Percentiles rank a stretch among this genome's conserved stretches.
These are phyloP conservation scores for Babylonia areolata DNA, from an alignment of 1,140 invertebrate species.

Conservation along the genomic window DNA sequence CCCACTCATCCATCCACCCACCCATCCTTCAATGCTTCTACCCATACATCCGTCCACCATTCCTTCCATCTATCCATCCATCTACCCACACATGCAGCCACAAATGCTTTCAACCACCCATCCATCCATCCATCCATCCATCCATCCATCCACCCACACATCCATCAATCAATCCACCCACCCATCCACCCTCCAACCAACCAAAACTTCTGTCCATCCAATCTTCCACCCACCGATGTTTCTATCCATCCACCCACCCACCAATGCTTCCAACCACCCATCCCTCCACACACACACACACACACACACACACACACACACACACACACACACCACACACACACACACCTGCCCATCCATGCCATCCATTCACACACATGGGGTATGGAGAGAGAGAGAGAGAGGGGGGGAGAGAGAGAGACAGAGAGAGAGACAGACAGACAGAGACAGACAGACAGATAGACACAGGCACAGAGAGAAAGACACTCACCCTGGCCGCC, in stretches of 20 bases:
- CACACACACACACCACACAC: not conserved
- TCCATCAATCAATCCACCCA: not conserved
- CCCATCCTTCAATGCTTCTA: not conserved
- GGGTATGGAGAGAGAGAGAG: too few relatives aligned
- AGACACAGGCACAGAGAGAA: not conserved
- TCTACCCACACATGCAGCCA: too few relatives aligned
- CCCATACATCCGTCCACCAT: not conserved
- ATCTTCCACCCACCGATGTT: not conserved
- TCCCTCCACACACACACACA: not conserved
- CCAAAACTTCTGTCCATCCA: not conserved
- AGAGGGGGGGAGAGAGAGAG: not conserved
- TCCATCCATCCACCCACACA: not conserved
- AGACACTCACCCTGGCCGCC: constrained; percentile 75
- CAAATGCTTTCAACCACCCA: too few relatives aligned
- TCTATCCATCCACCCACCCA: not conserved
- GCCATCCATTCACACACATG: not conserved
- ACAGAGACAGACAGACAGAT: not conserved
- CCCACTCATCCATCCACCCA: not conserved
- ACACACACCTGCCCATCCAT: not conserved
- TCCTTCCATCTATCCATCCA: not conserved
- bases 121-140: not conserved
- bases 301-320: too few relatives aligned
- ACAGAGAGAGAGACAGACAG: not conserved
- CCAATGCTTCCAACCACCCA: not conserved
- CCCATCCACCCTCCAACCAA: not conserved